Conservation (phyloP, 2,888 invertebrate genomes). For the Octodonta nipae region DNA sequence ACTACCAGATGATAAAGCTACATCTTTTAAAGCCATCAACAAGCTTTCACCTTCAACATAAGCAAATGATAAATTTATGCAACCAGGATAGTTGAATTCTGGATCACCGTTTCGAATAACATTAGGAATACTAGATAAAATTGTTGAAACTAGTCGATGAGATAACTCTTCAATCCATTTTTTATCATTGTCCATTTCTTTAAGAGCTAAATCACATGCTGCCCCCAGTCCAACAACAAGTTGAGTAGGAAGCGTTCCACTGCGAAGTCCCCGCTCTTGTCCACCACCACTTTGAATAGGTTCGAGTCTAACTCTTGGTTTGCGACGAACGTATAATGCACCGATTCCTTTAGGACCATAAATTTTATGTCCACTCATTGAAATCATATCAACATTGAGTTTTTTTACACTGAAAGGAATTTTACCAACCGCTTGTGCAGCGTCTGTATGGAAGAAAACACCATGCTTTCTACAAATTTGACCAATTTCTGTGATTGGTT, state of each 20-base stretch:
- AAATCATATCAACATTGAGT: slow-evolving; percentile 95
- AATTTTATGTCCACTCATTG: slow-evolving; percentile 93
- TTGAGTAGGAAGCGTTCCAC: slow-evolving; percentile 93
- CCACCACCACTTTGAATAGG: slow-evolving; percentile 96
- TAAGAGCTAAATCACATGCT: slow-evolving; percentile 67
- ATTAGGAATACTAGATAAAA: slow-evolving; percentile 61
- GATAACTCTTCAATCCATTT: slow-evolving; percentile 70
- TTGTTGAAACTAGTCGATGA: slow-evolving; percentile 61
- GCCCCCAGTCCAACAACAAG: slow-evolving; percentile 75
- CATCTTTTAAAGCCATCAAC: slow-evolving; percentile 93
- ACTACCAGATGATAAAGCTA: slow-evolving; percentile 92
- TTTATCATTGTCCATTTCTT: slow-evolving; percentile 85
- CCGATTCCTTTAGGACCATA: slow-evolving; percentile 93
- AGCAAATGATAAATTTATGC: slow-evolving; percentile 94
- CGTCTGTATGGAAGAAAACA: slow-evolving; percentile 98
- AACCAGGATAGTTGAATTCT: slow-evolving; percentile 76
- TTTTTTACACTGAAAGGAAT: slow-evolving; percentile 83
- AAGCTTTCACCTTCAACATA: slow-evolving; percentile 97
- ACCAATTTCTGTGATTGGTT: slow-evolving; percentile 87
- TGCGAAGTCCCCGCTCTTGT: slow-evolving; percentile 92
- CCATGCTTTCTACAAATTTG: slow-evolving; percentile 74
- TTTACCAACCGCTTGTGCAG: slow-evolving; percentile 98
- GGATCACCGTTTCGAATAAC: slow-evolving; percentile 93
- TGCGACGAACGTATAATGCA: slow-evolving; percentile 81
- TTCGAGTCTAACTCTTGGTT: slow-evolving; percentile 88